Percentiles rank a stretch among this genome's conserved stretches.
phyloP scores from a whole-genome alignment of 2,888 invertebrate species.

The Perithous albicinctus region DNA sequence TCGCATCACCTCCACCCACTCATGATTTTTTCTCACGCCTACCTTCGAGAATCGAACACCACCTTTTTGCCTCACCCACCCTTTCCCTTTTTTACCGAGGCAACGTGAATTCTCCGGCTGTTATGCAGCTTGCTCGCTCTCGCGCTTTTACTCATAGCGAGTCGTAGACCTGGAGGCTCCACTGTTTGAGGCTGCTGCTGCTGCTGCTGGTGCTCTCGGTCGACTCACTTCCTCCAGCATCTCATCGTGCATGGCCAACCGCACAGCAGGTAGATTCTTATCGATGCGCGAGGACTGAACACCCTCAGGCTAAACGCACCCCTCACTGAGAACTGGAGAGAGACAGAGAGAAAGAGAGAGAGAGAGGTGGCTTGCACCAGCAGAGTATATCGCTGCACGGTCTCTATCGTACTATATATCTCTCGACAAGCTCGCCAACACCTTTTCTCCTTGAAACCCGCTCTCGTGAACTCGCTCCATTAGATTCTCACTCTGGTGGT shows the following conservation, averaged over 20 bases:
- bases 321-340: slow-evolving; percentile 20
- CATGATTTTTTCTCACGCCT: slow-evolving; percentile 62
- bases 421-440: slow-evolving; percentile 65
- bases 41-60: slow-evolving; percentile 39
- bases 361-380: not conserved
- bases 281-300: slow-evolving; percentile 50
- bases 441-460: slow-evolving; percentile 52
- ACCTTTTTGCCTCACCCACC: too few species aligned
- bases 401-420: slow-evolving; percentile 53
- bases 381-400: slow-evolving; percentile 12
- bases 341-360: not conserved
- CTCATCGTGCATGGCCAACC: slow-evolving; percentile 43
- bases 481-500: slow-evolving; percentile 53
- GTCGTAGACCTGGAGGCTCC: not conserved
- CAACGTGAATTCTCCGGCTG: slow-evolving; percentile 53
- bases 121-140: slow-evolving; percentile 45
- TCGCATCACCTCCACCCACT: slow-evolving; percentile 54
- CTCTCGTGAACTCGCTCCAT: slow-evolving; percentile 25
- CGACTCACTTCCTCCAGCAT: slow-evolving; percentile 37
- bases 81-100: not conserved
- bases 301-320: slow-evolving; percentile 60
- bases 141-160: not conserved
- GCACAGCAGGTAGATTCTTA: slow-evolving; percentile 61
- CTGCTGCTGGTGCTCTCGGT: not conserved
- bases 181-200: too few species aligned